A percentile compares a stretch with the other conserved stretches of the same genome.
These are phyloP conservation scores for Colletes latitarsis DNA, from an alignment of 1,140 invertebrate genomes.

Conservation along the genomic window DNA sequence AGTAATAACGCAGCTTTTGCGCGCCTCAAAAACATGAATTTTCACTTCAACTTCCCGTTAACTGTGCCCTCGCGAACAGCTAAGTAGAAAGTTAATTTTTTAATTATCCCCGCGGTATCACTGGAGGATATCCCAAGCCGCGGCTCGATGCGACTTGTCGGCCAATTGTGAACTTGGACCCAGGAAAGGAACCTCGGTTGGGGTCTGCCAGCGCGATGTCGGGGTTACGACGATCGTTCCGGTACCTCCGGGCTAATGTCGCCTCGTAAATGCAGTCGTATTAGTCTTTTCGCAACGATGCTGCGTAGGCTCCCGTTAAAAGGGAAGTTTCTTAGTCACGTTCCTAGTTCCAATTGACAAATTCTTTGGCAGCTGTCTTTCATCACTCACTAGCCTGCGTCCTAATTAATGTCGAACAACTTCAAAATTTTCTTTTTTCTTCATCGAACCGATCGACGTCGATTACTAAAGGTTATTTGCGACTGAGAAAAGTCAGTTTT, in stretches of 20 bases:
- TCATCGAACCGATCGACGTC: no score
- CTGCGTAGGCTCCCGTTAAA: slow-evolving; percentile 47
- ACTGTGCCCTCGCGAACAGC: slow-evolving; percentile 60
- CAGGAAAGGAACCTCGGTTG: slow-evolving; percentile 3
- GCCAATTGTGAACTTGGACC: slow-evolving; percentile 64
- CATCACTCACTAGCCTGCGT: no score
- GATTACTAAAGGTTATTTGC: no score
- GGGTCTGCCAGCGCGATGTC: neutral
- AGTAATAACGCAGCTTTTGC: slow-evolving; percentile 74
- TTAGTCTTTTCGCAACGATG: slow-evolving; percentile 39
- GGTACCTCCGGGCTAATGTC: slow-evolving; percentile 51
- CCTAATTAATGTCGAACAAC: no score
- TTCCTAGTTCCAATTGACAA: neutral
- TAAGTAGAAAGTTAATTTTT: slow-evolving; percentile 67
- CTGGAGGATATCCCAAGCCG: slow-evolving; percentile 23
- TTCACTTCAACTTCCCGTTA: slow-evolving; percentile 80
- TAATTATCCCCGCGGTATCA: slow-evolving; percentile 74
- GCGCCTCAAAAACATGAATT: slow-evolving; percentile 80
- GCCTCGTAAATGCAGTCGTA: slow-evolving; percentile 49
- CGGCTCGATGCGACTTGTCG: slow-evolving; percentile 15
- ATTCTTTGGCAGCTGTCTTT: neutral
- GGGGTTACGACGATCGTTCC: slow-evolving; percentile 54
- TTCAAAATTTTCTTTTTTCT: no score
- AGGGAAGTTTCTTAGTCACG: slow-evolving; percentile 50
- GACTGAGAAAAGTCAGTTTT: no score